These are phyloP conservation scores for Rynchops niger DNA, from an alignment of 2,113 vertebrate genomes.

Conservation along the genomic window DNA sequence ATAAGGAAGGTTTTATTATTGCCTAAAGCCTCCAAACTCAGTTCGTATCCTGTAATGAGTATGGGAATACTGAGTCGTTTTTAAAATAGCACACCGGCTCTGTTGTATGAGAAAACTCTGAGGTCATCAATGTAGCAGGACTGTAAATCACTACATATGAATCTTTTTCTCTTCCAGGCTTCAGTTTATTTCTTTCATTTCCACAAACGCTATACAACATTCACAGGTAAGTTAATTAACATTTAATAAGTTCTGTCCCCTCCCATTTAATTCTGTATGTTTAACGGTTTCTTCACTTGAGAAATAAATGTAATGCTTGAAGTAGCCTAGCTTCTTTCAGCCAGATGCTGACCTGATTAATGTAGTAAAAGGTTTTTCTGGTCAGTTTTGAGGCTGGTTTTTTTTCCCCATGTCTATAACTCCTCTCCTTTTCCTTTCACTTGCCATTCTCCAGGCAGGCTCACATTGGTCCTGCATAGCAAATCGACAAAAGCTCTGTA, in stretches of 20 bases:
- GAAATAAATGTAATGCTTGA: not conserved
- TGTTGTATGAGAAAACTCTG: not conserved
- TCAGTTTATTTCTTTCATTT: constrained; percentile 59
- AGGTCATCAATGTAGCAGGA: not conserved
- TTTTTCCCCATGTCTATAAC: not conserved
- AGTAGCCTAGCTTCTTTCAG: not conserved
- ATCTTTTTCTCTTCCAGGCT: constrained; percentile 48
- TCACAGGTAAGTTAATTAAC: constrained; percentile 46
- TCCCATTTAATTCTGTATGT: not conserved
- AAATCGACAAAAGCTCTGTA: not conserved
- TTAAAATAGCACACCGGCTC: not conserved
- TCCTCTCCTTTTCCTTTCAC: not conserved
- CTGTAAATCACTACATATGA: not conserved
- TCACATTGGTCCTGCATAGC: not conserved
- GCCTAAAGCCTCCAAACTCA: not conserved
- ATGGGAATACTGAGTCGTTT: not conserved
- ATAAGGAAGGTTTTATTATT: not conserved
- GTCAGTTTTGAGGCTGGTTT: not conserved
- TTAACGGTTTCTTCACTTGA: not conserved
- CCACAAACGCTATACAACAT: constrained; percentile 67
- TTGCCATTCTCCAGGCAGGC: not conserved
- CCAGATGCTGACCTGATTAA: not conserved
- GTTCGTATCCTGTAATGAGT: not conserved
- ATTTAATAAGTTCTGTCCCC: not conserved
- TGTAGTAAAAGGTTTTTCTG: not conserved